These are phyloP conservation scores for Pterocles gutturalis DNA, from an alignment of 2,113 vertebrate species.

Conservation along the genomic window DNA sequence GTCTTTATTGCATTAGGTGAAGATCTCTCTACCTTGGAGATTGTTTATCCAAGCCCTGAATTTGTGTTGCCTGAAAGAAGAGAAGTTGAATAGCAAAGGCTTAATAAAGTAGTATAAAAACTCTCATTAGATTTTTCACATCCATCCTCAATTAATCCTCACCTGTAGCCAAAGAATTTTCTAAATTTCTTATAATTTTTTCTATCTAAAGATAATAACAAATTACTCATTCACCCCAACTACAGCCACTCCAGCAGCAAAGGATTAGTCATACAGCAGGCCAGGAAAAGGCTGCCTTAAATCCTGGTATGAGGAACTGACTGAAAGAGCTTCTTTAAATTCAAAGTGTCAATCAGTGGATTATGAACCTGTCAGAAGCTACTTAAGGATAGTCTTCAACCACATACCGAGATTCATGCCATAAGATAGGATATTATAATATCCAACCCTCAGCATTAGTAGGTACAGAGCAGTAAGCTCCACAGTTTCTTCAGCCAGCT, in stretches of 20 bases:
- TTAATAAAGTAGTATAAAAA: neutral
- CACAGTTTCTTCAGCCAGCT: neutral
- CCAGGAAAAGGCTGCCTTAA: neutral
- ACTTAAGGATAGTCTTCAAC: neutral
- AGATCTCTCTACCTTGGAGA: neutral
- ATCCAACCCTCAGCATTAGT: neutral
- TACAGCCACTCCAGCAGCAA: neutral
- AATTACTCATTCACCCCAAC: neutral
- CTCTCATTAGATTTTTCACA: neutral
- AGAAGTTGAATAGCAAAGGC: neutral
- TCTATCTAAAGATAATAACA: neutral
- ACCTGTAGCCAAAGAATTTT: neutral
- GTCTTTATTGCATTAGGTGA: neutral
- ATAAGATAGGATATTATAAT: neutral
- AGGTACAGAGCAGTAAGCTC: neutral
- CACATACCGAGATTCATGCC: neutral
- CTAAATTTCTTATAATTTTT: neutral
- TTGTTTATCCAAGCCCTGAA: neutral
- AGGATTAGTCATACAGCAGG: neutral
- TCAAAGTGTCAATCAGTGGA: neutral
- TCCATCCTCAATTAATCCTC: neutral
- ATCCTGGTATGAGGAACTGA: neutral
- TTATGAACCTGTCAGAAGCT: neutral
- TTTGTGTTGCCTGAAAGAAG: neutral
- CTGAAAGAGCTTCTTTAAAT: neutral